Evolutionary conservation across 2,888 invertebrate species (phyloP).

Genomic region (Callosobruchus maculatus): DNA sequence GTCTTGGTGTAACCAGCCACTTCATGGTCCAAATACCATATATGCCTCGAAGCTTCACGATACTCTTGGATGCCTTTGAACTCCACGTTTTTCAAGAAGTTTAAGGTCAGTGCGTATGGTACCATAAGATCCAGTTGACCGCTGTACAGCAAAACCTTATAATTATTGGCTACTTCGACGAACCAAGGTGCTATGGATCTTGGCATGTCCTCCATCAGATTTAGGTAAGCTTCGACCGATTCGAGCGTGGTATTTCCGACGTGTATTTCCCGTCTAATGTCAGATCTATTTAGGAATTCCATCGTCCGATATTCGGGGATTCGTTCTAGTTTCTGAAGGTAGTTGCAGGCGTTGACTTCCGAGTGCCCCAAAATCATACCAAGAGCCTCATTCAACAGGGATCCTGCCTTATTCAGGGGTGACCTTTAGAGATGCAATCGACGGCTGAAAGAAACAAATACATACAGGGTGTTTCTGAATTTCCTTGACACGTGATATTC

Average conservation of each 20-base stretch:
- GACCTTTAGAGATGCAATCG: not conserved
- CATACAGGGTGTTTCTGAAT: too few species aligned
- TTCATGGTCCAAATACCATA: constrained; percentile 67
- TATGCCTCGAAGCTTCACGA: constrained; percentile 60
- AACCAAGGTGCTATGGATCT: constrained; percentile 29
- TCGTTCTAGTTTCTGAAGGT: constrained; percentile 55
- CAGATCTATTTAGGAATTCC: constrained; percentile 51
- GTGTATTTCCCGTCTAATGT: constrained; percentile 62
- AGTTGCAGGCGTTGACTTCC: constrained; percentile 64
- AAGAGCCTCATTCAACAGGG: not conserved
- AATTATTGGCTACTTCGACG: constrained; percentile 60
- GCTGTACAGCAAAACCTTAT: constrained; percentile 76
- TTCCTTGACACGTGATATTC: too few species aligned
- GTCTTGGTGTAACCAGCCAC: constrained; percentile 75
- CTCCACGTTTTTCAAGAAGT: constrained; percentile 68
- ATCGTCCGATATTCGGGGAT: constrained; percentile 24
- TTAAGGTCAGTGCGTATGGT: constrained; percentile 79
- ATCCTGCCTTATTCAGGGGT: not conserved
- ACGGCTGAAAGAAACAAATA: too few species aligned
- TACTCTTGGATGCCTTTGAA: constrained; percentile 61
- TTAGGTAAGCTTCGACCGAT: constrained; percentile 18
- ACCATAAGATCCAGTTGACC: constrained; percentile 91
- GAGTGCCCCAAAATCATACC: not conserved
- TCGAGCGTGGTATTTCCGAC: constrained; percentile 63
- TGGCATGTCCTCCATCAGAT: constrained; percentile 23